Percentiles rank a stretch among this genome's conserved stretches.
Conservation (phyloP, 2,113 vertebrate genomes). For the Vulpes vulpes region DNA sequence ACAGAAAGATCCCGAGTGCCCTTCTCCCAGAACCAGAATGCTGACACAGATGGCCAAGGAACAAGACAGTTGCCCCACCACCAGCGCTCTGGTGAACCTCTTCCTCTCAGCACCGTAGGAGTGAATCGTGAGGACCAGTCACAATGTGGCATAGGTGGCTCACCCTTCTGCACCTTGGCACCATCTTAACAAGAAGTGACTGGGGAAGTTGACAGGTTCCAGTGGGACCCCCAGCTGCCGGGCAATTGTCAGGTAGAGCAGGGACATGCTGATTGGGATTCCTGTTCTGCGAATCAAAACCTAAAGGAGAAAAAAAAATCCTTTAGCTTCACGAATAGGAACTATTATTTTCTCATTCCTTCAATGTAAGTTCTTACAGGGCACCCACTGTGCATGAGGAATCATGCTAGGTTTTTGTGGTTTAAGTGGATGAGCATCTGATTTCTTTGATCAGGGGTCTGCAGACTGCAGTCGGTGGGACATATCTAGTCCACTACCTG, state of each 20-base stretch:
- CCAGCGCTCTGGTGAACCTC: neutral
- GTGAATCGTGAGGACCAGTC: neutral
- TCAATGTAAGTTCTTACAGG: no score
- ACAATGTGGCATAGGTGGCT: neutral
- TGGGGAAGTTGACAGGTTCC: constrained; percentile 98
- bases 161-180: constrained; percentile 94
- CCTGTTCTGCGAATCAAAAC: constrained; percentile 95
- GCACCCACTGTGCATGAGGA: neutral
- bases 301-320: constrained; percentile 80
- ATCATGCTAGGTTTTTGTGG: neutral
- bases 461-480: neutral
- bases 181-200: constrained; percentile 97
- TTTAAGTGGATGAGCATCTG: neutral
- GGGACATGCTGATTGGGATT: constrained; percentile 98
- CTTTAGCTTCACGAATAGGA: neutral
- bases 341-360: rapidly evolving
- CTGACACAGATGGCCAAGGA: neutral
- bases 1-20: neutral
- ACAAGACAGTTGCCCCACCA: no score
- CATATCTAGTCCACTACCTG: neutral
- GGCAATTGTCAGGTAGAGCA: constrained; percentile 96
- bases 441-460: neutral
- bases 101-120: neutral
- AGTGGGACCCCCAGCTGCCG: constrained; percentile 93
- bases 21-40: neutral